A percentile compares a stretch with the other conserved stretches of the same genome.
phyloP scores from a whole-genome alignment of 1,140 invertebrate species.

The Trypoxylus dichotomus region DNA sequence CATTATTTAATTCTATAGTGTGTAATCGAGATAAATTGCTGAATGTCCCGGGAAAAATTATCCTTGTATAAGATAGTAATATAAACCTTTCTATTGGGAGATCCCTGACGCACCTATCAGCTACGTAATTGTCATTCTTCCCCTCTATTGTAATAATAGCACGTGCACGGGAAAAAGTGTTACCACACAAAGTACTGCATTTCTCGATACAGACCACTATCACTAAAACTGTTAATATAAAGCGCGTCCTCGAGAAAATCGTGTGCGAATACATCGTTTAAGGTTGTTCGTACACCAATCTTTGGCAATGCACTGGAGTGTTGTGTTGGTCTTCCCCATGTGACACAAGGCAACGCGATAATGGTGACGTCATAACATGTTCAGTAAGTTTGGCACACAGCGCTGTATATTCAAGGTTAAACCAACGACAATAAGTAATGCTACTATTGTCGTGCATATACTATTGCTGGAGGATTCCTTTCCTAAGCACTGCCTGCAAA shows the following conservation, averaged over 20 bases:
- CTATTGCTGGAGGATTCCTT: too few species aligned
- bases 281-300: background rate
- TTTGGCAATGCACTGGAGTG: background rate
- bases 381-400: background rate
- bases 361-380: background rate
- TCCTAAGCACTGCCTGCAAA: too few species aligned
- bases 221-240: background rate
- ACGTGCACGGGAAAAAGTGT: background rate
- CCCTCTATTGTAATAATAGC: background rate
- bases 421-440: background rate
- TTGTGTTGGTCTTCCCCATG: background rate
- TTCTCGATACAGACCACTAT: background rate
- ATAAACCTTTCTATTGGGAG: background rate
- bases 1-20: background rate
- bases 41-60: background rate
- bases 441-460: too few species aligned
- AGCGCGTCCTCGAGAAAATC: background rate
- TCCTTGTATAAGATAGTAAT: background rate
- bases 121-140: background rate
- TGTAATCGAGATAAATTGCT: background rate
- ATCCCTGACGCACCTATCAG: background rate
- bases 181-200: background rate
- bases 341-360: background rate
- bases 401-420: background rate
- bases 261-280: background rate